Conservation (phyloP, 2,888 invertebrate species). For the Dinocampus coccinellae region DNA sequence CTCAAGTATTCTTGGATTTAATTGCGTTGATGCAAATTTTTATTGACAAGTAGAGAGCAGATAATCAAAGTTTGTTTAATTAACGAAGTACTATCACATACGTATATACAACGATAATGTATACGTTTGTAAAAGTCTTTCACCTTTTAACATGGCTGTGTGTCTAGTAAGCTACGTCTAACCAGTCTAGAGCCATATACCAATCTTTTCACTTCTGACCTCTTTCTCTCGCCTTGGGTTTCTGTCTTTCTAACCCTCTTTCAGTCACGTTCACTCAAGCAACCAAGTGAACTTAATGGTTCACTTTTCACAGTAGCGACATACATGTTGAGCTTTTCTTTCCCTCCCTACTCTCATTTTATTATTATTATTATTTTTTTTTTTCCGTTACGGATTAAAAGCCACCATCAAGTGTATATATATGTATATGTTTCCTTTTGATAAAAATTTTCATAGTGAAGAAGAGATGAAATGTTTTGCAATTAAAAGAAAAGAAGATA, state of each 20-base stretch:
- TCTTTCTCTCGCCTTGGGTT: slow-evolving; percentile 15
- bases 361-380: not conserved
- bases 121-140: slow-evolving; percentile 1
- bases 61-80: slow-evolving; percentile 62
- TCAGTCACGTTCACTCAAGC: slow-evolving; percentile 19
- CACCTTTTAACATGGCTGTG: slow-evolving; percentile 13
- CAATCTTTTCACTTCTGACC: slow-evolving; percentile 32
- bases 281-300: slow-evolving; percentile 33
- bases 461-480: not conserved
- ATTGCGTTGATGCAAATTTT: slow-evolving; percentile 41
- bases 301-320: slow-evolving; percentile 23
- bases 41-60: slow-evolving; percentile 51
- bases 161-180: not conserved
- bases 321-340: not conserved
- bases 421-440: not conserved
- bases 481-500: not conserved
- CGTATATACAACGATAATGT: not conserved
- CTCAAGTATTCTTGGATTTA: not conserved
- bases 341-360: not conserved
- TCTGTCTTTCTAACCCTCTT: not conserved
- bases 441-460: not conserved
- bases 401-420: not conserved
- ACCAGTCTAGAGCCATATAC: not conserved
- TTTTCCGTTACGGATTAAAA: not conserved
- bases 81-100: slow-evolving; percentile 60